Evolutionary conservation across 2,797 vertebrate species (phyloP).

Genomic region (Aplochiton taeniatus): DNA sequence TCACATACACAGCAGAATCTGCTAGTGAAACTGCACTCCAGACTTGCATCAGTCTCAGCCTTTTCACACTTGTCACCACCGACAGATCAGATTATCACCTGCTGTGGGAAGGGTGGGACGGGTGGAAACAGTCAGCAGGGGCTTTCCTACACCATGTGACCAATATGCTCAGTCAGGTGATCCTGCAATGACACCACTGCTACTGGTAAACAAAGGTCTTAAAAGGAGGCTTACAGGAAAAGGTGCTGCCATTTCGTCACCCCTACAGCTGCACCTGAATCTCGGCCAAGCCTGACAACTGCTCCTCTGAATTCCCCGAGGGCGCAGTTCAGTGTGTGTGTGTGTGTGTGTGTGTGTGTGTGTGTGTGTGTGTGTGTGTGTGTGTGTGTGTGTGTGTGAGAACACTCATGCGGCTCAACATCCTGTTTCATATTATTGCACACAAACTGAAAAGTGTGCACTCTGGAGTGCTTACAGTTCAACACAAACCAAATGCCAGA

Average conservation of each 20-base stretch:
- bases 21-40: slow-evolving; percentile 28
- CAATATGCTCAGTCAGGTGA: slow-evolving; percentile 53
- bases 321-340: neutral
- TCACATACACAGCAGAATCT: neutral
- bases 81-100: slow-evolving; percentile 44
- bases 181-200: slow-evolving; percentile 36
- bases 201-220: slow-evolving; percentile 48
- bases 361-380: slow-evolving; percentile 6
- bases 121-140: slow-evolving; percentile 49
- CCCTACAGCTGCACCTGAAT: slow-evolving; percentile 28
- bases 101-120: slow-evolving; percentile 28
- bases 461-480: too few species aligned
- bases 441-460: too few species aligned
- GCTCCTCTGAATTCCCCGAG: slow-evolving; percentile 29
- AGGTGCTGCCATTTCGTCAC: slow-evolving; percentile 26
- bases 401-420: neutral
- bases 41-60: slow-evolving; percentile 43
- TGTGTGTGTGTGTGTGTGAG: neutral
- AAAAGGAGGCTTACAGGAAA: slow-evolving; percentile 37
- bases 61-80: slow-evolving; percentile 19
- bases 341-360: neutral
- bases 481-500: too few species aligned
- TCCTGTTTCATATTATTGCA: too few species aligned
- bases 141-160: slow-evolving; percentile 76
- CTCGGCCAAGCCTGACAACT: slow-evolving; percentile 3